These are phyloP conservation scores for Margarornis squamiger DNA, from an alignment of 2,797 vertebrate genomes.

Conservation along the genomic window DNA sequence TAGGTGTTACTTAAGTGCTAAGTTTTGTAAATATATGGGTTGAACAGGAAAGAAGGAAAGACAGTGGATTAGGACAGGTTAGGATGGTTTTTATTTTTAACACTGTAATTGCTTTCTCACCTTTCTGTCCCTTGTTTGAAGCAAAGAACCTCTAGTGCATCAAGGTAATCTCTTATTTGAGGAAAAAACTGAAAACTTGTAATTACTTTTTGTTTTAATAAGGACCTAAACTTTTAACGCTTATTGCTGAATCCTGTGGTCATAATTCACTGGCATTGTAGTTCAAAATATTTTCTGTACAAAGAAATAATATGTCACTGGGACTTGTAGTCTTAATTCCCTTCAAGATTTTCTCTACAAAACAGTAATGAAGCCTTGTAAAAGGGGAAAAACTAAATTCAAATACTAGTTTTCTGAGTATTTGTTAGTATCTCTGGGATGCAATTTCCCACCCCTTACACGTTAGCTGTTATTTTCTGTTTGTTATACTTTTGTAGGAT, in stretches of 20 bases:
- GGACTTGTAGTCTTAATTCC: not conserved
- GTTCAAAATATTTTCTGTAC: not conserved
- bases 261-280: not conserved
- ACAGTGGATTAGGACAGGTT: not conserved
- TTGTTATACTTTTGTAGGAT: not conserved
- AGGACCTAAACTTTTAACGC: not conserved
- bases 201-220: not conserved
- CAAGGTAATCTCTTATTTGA: not conserved
- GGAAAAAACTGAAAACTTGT: not conserved
- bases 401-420: not conserved
- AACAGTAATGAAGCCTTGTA: not conserved
- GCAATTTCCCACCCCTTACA: not conserved
- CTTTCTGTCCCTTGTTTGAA: not conserved
- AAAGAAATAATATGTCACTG: not conserved
- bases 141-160: not conserved
- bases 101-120: not conserved
- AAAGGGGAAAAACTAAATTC: not conserved
- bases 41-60: not conserved
- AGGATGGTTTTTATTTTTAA: not conserved
- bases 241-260: not conserved
- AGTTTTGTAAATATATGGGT: not conserved
- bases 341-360: not conserved
- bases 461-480: not conserved
- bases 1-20: conserved; percentile 8
- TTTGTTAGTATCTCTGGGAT: not conserved